These are phyloP conservation scores for Acronicta psi DNA, from an alignment of 2,888 invertebrate species.

Conservation along the genomic window DNA sequence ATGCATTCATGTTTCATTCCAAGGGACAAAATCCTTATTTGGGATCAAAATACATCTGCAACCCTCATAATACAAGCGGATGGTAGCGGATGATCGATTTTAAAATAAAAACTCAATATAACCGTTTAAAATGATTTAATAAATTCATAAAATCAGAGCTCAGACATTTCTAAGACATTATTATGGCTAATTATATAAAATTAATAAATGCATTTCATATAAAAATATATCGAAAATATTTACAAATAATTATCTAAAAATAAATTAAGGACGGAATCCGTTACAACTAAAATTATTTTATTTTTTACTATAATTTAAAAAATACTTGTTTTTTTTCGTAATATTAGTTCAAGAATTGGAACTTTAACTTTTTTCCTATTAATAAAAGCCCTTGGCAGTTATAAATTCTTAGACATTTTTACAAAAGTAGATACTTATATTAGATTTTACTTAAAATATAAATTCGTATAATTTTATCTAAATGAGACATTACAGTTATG, in stretches of 20 bases:
- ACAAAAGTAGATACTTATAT: slow-evolving; percentile 49
- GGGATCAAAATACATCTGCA: no score
- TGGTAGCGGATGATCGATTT: not conserved
- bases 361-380: slow-evolving; percentile 28
- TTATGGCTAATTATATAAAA: slow-evolving; percentile 78
- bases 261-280: slow-evolving; percentile 65
- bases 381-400: slow-evolving; percentile 43
- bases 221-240: slow-evolving; percentile 59
- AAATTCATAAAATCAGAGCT: slow-evolving; percentile 60
- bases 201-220: slow-evolving; percentile 77
- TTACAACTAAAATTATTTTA: slow-evolving; percentile 41
- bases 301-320: slow-evolving; percentile 28
- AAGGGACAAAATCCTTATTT: no score
- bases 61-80: no score
- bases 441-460: slow-evolving; percentile 43
- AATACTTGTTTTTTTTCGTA: slow-evolving; percentile 23
- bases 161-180: slow-evolving; percentile 45
- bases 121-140: slow-evolving; percentile 59
- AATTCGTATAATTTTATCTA: slow-evolving; percentile 54
- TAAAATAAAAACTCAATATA: slow-evolving; percentile 24
- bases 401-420: slow-evolving; percentile 43
- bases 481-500: slow-evolving; percentile 14
- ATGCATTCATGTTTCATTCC: no score
- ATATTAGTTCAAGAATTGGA: slow-evolving; percentile 34
- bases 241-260: slow-evolving; percentile 67